Conservation (phyloP, 2,113 vertebrate species). For the Nothobranchius kuhntae region DNA sequence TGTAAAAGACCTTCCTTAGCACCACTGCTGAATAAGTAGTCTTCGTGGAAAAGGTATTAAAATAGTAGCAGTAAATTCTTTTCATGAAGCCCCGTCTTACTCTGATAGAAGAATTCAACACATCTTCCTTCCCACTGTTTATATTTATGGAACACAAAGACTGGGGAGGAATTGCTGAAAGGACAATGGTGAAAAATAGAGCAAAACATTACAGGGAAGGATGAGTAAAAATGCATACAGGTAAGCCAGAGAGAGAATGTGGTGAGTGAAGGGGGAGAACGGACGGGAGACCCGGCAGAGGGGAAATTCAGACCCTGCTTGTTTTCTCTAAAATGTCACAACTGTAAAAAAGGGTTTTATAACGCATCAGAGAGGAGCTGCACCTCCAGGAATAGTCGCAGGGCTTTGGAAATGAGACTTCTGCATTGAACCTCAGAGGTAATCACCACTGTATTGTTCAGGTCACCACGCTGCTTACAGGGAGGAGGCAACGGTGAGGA, state of each 20-base stretch:
- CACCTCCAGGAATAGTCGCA: constrained; percentile 67
- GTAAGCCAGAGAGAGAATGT: constrained; percentile 40
- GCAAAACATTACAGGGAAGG: neutral
- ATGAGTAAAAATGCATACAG: constrained; percentile 20
- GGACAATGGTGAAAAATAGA: neutral
- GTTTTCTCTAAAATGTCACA: constrained; percentile 79
- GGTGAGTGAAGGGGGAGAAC: constrained; percentile 29
- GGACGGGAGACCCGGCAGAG: constrained; percentile 58
- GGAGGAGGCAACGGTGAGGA: constrained; percentile 27
- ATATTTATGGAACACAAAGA: neutral
- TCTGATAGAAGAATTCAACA: neutral
- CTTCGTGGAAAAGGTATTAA: no score
- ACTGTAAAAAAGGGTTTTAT: constrained; percentile 69
- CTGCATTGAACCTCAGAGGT: constrained; percentile 62
- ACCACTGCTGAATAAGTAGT: no score
- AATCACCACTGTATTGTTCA: constrained; percentile 54
- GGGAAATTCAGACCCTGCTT: constrained; percentile 74
- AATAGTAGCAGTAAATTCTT: neutral
- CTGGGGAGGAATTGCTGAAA: neutral
- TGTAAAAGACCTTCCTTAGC: no score
- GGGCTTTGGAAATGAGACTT: constrained; percentile 69
- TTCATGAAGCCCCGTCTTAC: neutral
- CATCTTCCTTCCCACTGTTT: neutral
- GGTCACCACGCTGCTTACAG: constrained; percentile 56
- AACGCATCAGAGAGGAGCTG: constrained; percentile 65